phyloP scores from a whole-genome alignment of 2,888 invertebrate genomes.

The Drosophila falleni region DNA sequence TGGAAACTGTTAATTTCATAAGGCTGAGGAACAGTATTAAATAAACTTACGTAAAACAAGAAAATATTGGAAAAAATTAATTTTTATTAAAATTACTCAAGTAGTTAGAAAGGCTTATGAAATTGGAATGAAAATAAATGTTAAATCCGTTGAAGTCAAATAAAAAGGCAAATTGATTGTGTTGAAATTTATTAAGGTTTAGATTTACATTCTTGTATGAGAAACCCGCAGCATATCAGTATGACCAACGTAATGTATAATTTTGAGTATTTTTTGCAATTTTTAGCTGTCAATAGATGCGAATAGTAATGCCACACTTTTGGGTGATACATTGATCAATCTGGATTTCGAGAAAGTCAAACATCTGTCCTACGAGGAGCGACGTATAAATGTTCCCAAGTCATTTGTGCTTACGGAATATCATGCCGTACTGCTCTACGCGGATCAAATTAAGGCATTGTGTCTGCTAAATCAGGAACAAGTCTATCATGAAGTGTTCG shows the following conservation, averaged over 20 bases:
- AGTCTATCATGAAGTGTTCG: conserved; percentile 94
- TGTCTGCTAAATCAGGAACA: conserved; percentile 94
- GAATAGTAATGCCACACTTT: conserved; percentile 44
- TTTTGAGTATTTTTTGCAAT: neutral
- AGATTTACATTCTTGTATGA: too few relatives aligned
- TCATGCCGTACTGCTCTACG: conserved; percentile 93
- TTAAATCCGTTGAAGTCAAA: too few relatives aligned
- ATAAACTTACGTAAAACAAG: too few relatives aligned
- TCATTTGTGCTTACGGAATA: conserved; percentile 95
- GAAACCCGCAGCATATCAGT: too few relatives aligned
- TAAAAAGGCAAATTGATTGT: too few relatives aligned
- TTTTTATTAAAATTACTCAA: too few relatives aligned
- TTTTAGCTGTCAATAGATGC: conserved; percentile 57
- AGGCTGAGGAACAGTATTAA: too few relatives aligned
- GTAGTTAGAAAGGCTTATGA: too few relatives aligned
- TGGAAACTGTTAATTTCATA: too few relatives aligned
- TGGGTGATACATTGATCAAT: conserved; percentile 67
- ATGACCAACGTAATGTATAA: neutral
- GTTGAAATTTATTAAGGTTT: too few relatives aligned
- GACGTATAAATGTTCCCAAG: conserved; percentile 87
- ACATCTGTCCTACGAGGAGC: conserved; percentile 78
- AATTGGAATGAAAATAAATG: too few relatives aligned
- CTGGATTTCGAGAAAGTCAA: conserved; percentile 71
- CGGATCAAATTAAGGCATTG: conserved; percentile 93
- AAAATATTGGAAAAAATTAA: too few relatives aligned